Evolutionary conservation across 2,888 invertebrate genomes (phyloP), one percentile per base, ranked within the genome.

Genomic region (Lampropteryx suffumata): DNA sequence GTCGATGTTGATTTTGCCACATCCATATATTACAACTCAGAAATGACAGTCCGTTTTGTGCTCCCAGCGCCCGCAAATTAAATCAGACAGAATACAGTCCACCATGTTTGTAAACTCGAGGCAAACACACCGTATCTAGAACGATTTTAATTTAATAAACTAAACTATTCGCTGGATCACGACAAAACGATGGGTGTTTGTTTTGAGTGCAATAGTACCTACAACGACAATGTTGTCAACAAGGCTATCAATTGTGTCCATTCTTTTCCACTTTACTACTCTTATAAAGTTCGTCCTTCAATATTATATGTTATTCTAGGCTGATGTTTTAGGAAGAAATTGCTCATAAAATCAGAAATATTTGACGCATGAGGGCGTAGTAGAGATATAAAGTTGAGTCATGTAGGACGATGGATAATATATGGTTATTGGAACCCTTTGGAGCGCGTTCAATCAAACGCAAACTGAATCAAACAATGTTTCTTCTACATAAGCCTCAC

Each of bases 11-110:
- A 17, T 17, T n/a, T n/a, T n/a, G n/a, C n/a, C n/a, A 17, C 17
- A 17, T 17, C 17, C 4, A 4, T 17, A 17, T 17, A 3, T 28
- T 21, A 17, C 12, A 8, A 37, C 14, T 33, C 11, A 13, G 5
- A 37, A 32, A 7, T 11, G 12, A 17, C 17, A 37, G 32, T 7
- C 32, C 30, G 13, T 32, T 33, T 32, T 10, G 3, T 11, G 28
- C 17, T n/a, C n/a, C 11, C 33, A 24, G 21, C 27, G 27, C 21
- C 40, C 33, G 28, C 27, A 28, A 47, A 47, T 47, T 34, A 34
- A 47, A 47, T 33, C 28, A 13, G 33, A 40, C 34, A 29, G 32
- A 45, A 45, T 30, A 33, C 33, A 28, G 17, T 28, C 12, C 30
- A 13, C 37, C 12, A 17, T 40, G 11, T 41, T 42, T 42, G 32